phyloP scores from a whole-genome alignment of 2,888 invertebrate genomes.

The Dasypolia templi region DNA sequence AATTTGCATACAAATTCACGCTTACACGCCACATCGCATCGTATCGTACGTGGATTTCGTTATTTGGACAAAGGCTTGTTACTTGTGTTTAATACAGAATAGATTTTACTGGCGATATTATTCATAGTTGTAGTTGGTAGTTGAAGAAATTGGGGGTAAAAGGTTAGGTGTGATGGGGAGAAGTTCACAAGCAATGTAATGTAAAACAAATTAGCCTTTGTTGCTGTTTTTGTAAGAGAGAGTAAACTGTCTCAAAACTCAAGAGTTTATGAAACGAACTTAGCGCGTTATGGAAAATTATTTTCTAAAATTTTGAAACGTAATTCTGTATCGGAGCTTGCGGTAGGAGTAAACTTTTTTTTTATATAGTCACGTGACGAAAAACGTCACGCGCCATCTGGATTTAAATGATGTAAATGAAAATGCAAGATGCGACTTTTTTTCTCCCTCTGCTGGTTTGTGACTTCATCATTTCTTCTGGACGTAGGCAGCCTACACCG shows the following conservation, averaged over 20 bases:
- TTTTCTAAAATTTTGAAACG: too few species aligned
- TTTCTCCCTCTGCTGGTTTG: not conserved
- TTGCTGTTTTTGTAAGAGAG: not conserved
- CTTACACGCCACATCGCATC: slow-evolving; percentile 63
- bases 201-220: not conserved
- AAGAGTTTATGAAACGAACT: not conserved
- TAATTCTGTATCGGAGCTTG: too few species aligned
- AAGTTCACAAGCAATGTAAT: not conserved
- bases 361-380: too few species aligned
- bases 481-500: too few species aligned
- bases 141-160: not conserved
- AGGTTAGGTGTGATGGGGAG: not conserved
- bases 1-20: slow-evolving; percentile 74
- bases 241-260: not conserved
- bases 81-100: slow-evolving; percentile 45
- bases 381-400: too few species aligned
- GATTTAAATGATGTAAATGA: too few species aligned
- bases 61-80: slow-evolving; percentile 62
- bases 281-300: not conserved
- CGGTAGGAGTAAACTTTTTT: too few species aligned
- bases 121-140: slow-evolving; percentile 48
- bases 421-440: too few species aligned
- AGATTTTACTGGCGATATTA: slow-evolving; percentile 63
- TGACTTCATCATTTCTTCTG: too few species aligned
- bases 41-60: slow-evolving; percentile 67